A percentile compares a stretch with the other conserved stretches of the same genome.
phyloP scores from a whole-genome alignment of 2,113 vertebrate species.

The pig (Sus scrofa) region DNA sequence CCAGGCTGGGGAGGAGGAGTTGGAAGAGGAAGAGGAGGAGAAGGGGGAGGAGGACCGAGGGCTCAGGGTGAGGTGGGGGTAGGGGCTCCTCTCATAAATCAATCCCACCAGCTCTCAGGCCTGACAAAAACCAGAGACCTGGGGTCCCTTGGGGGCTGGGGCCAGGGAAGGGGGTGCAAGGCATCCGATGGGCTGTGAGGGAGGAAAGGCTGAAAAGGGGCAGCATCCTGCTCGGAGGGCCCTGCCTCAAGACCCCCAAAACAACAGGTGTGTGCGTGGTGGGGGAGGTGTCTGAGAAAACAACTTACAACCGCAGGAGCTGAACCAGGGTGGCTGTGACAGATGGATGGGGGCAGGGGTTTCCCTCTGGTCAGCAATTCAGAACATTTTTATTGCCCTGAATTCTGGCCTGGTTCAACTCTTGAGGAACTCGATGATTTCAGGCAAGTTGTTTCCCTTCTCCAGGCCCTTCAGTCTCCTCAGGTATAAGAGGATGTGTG shows the following conservation, averaged over 20 bases:
- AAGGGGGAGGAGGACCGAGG: slow-evolving; percentile 52
- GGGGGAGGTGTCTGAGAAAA: slow-evolving; percentile 9
- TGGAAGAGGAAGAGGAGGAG: slow-evolving; percentile 70
- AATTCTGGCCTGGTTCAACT: slow-evolving; percentile 40
- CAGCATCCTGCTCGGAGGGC: slow-evolving; percentile 14
- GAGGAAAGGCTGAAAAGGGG: slow-evolving; percentile 14
- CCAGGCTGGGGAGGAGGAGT: slow-evolving; percentile 61
- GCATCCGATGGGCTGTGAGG: not conserved
- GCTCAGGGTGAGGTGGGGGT: slow-evolving; percentile 56
- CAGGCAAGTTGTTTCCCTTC: slow-evolving; percentile 12
- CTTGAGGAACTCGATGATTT: not conserved
- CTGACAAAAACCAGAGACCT: slow-evolving; percentile 83
- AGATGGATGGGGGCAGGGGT: not conserved
- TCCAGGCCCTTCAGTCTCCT: not conserved
- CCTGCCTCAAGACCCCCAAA: slow-evolving; percentile 41
- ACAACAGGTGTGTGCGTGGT: slow-evolving; percentile 77
- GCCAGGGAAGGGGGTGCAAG: slow-evolving; percentile 2
- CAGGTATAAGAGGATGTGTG: not conserved
- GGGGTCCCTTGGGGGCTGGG: slow-evolving; percentile 47
- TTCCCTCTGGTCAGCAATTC: not conserved
- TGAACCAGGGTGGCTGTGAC: slow-evolving; percentile 40
- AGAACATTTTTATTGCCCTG: slow-evolving; percentile 59
- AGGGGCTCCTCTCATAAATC: slow-evolving; percentile 79
- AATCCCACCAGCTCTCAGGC: slow-evolving; percentile 77
- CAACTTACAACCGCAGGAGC: slow-evolving; percentile 11